phyloP scores from a whole-genome alignment of 2,797 vertebrate genomes.

The Sebastes nivosus region DNA sequence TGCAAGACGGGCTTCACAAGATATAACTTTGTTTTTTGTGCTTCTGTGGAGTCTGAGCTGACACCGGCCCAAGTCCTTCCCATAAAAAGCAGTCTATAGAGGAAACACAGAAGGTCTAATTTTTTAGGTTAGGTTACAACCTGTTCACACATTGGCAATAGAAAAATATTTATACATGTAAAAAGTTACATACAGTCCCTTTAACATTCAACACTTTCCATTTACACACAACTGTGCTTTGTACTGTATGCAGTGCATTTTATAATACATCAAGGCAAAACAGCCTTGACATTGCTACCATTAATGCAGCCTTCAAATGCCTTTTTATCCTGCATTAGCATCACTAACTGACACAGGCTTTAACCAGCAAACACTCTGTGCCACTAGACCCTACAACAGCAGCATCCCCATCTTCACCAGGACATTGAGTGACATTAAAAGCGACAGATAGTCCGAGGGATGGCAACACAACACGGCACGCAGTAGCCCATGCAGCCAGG shows the following conservation, averaged over 20 bases:
- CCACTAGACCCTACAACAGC: conserved; percentile 6
- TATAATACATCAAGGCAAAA: background rate
- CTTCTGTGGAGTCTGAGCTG: background rate
- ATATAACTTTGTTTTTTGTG: background rate
- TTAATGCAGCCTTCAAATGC: conserved; percentile 3
- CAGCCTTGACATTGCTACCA: background rate
- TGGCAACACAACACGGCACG: conserved; percentile 16
- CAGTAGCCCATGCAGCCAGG: conserved; percentile 24
- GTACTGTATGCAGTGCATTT: background rate
- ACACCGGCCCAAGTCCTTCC: too few relatives aligned
- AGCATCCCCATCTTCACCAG: conserved; percentile 8
- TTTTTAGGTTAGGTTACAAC: too few relatives aligned
- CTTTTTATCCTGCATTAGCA: conserved; percentile 19
- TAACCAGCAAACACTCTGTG: conserved; percentile 18
- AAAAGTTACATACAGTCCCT: background rate
- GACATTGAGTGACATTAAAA: conserved; percentile 36
- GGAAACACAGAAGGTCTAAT: too few relatives aligned
- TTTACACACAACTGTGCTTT: background rate
- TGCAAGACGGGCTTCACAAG: background rate
- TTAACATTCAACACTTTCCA: background rate
- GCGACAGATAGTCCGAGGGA: conserved; percentile 14
- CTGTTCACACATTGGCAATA: too few relatives aligned
- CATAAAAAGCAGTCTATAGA: too few relatives aligned
- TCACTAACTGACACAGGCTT: conserved; percentile 26
- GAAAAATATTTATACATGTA: accelerated